Evolutionary conservation across 2,888 invertebrate genomes (phyloP).

Genomic region (Chironomus tentans): DNA sequence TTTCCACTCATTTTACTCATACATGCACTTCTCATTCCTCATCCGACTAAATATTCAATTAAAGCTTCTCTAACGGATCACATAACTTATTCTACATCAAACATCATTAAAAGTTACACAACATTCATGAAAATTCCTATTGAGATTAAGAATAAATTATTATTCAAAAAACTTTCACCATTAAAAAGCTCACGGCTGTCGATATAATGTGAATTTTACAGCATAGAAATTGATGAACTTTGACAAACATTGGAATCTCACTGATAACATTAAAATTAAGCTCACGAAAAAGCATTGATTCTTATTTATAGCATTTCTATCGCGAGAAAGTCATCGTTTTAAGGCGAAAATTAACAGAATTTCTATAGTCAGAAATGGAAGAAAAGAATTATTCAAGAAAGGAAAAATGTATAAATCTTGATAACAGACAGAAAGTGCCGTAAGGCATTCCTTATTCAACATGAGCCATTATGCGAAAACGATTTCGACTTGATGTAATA

Average conservation of each 20-base stretch:
- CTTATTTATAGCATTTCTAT: not conserved
- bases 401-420: not conserved
- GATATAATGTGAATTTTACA: not conserved
- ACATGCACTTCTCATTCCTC: too few species aligned
- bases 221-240: not conserved
- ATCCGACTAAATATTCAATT: too few species aligned
- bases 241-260: not conserved
- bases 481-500: not conserved
- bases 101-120: too few species aligned
- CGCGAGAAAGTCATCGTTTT: not conserved
- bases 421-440: slow-evolving; percentile 1
- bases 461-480: not conserved
- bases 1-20: too few species aligned
- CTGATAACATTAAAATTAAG: slow-evolving; percentile 5
- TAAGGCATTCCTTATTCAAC: slow-evolving; percentile 4
- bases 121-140: too few species aligned
- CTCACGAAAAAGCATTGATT: not conserved
- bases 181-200: not conserved
- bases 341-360: not conserved
- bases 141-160: too few species aligned
- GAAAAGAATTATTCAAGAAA: not conserved
- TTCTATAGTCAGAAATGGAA: not conserved
- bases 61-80: too few species aligned
- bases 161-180: too few species aligned
- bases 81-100: too few species aligned